Percentiles rank a stretch among this genome's conserved stretches.
Conservation (phyloP, 2,113 vertebrate species). For the Planiliza haematocheilus region DNA sequence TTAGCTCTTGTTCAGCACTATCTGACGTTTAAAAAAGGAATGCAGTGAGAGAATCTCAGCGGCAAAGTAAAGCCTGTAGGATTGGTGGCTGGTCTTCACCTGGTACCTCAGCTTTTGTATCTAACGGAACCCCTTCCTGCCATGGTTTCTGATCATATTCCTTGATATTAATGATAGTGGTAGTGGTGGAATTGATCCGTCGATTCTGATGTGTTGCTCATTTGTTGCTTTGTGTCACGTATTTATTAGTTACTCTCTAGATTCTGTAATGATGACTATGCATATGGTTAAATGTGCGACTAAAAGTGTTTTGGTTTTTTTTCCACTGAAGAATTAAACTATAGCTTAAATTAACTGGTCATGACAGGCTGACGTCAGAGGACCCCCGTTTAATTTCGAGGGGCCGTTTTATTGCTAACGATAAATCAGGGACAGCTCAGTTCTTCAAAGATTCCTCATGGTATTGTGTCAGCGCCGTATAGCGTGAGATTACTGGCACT, state of each 20-base stretch:
- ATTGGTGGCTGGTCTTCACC: constrained; percentile 61
- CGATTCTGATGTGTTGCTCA: constrained; percentile 61
- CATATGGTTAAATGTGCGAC: constrained; percentile 74
- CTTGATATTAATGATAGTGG: constrained; percentile 72
- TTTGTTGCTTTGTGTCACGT: constrained; percentile 69
- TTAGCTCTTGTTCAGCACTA: constrained; percentile 50
- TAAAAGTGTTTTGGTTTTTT: constrained; percentile 45
- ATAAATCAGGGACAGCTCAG: constrained; percentile 63
- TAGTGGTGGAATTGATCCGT: constrained; percentile 64
- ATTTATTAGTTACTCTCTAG: constrained; percentile 65
- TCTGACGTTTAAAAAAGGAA: constrained; percentile 44
- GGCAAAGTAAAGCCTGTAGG: constrained; percentile 46
- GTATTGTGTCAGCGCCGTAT: constrained; percentile 58
- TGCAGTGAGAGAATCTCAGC: constrained; percentile 34
- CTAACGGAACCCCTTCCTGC: constrained; percentile 50
- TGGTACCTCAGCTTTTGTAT: constrained; percentile 56
- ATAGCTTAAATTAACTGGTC: constrained; percentile 14
- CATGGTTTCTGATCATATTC: constrained; percentile 62
- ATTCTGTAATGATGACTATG: constrained; percentile 80
- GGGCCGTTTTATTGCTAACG: constrained; percentile 34
- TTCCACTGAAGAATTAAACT: constrained; percentile 14
- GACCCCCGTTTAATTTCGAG: constrained; percentile 44
- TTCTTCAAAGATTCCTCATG: constrained; percentile 42
- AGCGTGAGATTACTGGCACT: constrained; percentile 66
- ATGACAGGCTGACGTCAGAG: constrained; percentile 18